phyloP scores from a whole-genome alignment of 2,888 invertebrate species.

The Camponotus fellah region DNA sequence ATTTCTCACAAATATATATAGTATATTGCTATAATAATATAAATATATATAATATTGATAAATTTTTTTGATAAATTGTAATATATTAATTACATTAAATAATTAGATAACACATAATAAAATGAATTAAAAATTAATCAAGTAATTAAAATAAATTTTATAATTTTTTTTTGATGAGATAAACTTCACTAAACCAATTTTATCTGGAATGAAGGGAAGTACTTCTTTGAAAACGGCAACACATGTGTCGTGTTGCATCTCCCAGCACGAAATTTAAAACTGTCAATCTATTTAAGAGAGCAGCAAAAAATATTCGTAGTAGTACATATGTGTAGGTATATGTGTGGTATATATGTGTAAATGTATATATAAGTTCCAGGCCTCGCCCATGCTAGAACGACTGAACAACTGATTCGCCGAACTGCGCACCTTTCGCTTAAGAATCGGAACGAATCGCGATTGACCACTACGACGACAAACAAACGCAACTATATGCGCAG shows the following conservation, averaged over 20 bases:
- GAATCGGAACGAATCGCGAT: conserved; percentile 62
- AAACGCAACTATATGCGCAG: conserved; percentile 50
- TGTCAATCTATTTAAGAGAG: conserved; percentile 42
- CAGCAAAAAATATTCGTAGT: conserved; percentile 56
- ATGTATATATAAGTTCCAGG: conserved; percentile 59
- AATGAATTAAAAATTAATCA: not conserved
- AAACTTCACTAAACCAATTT: not conserved
- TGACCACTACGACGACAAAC: conserved; percentile 38
- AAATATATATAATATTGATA: too few species aligned
- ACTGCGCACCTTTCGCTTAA: conserved; percentile 68
- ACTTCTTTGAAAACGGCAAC: conserved; percentile 41
- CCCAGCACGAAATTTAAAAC: conserved; percentile 65
- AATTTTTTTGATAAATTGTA: too few species aligned
- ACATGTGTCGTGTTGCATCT: conserved; percentile 26
- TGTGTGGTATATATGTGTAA: conserved; percentile 10
- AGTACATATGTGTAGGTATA: conserved; percentile 6
- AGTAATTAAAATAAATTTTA: not conserved
- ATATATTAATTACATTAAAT: not conserved
- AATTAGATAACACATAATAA: not conserved
- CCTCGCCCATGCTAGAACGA: conserved; percentile 69
- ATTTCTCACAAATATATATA: not conserved
- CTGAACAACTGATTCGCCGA: conserved; percentile 73
- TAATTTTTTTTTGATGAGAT: not conserved
- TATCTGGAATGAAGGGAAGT: not conserved
- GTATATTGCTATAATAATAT: too few species aligned